Evolutionary conservation across 2,113 vertebrate genomes (phyloP).

Genomic region (Saimiri boliviensis): DNA sequence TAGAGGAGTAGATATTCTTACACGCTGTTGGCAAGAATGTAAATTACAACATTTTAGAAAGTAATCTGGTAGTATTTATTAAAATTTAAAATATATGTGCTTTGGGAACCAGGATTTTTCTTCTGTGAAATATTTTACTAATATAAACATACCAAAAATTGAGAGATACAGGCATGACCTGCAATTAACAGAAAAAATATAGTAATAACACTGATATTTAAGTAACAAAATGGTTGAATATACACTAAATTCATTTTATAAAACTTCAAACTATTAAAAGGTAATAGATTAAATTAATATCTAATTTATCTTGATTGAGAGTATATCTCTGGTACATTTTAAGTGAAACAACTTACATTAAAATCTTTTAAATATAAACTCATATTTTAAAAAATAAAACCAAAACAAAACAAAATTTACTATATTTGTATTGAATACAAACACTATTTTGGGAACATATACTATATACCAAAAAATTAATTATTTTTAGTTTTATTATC

Average conservation of each 20-base stretch:
- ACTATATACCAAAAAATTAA: not conserved
- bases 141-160: not conserved
- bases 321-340: not conserved
- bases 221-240: not conserved
- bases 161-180: not conserved
- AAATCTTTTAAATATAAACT: not conserved
- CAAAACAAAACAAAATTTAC: not conserved
- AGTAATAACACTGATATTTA: not conserved
- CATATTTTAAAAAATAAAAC: not conserved
- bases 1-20: not conserved
- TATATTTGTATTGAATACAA: not conserved
- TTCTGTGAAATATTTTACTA: not conserved
- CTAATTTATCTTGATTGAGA: not conserved
- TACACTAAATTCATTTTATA: not conserved
- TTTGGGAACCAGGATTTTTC: not conserved
- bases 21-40: not conserved
- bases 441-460: not conserved
- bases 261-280: not conserved
- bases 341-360: not conserved
- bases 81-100: not conserved
- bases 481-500: not conserved
- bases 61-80: not conserved
- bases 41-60: conserved; percentile 5
- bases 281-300: not conserved
- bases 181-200: not conserved